These are phyloP conservation scores for Saiga tatarica DNA, from an alignment of 2,113 vertebrate species.

Conservation along the genomic window DNA sequence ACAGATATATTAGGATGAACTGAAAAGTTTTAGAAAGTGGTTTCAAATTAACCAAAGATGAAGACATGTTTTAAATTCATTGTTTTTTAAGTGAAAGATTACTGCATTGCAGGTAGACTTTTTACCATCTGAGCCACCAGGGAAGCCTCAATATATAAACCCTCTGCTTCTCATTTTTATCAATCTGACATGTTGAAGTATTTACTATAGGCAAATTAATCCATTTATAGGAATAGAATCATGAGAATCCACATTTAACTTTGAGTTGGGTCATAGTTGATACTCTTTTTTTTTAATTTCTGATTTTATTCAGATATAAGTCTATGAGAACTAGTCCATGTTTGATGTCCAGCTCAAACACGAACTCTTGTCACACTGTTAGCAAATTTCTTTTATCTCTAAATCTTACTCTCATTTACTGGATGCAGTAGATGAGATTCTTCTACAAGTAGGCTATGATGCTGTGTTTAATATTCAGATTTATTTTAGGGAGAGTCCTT, in stretches of 20 bases:
- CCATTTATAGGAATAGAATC: too few species aligned
- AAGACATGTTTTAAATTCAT: not conserved
- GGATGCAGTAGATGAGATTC: not conserved
- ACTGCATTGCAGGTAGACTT: rapidly evolving
- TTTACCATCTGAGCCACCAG: not conserved
- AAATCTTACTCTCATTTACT: not conserved
- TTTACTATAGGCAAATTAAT: not conserved
- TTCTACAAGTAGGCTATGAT: not conserved
- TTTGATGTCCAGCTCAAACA: not conserved
- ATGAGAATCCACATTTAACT: not conserved
- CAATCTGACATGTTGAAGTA: not conserved
- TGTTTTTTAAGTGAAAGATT: not conserved
- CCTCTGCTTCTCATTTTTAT: not conserved
- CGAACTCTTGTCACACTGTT: not conserved
- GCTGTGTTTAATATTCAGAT: not conserved
- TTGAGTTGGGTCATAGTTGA: not conserved
- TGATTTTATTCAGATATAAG: not conserved
- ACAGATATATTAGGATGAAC: not conserved
- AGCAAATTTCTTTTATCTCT: not conserved
- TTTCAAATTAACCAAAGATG: not conserved
- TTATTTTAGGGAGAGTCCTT: not conserved
- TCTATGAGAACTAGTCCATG: not conserved
- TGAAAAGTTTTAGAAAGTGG: not conserved
- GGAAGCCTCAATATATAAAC: not conserved
- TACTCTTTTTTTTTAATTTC: not conserved